A percentile compares a stretch with the other conserved stretches of the same genome.
Evolutionary conservation across 2,113 vertebrate genomes (phyloP).

Genomic region (Vulpes vulpes): DNA sequence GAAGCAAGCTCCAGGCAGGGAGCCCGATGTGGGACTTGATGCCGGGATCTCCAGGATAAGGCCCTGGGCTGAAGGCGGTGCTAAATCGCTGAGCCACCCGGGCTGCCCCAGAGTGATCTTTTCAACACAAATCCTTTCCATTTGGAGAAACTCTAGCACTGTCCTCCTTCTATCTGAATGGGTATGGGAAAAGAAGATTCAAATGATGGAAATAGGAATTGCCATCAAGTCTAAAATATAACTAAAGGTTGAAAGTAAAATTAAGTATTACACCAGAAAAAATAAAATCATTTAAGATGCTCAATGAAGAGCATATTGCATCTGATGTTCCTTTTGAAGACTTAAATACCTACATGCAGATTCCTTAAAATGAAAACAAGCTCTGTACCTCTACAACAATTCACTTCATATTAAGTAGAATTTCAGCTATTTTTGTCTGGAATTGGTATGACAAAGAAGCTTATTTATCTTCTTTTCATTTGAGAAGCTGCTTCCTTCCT

Average conservation of each 20-base stretch:
- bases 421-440: constrained; percentile 65
- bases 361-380: constrained; percentile 56
- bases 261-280: not conserved
- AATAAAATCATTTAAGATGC: not conserved
- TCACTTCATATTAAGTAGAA: constrained; percentile 43
- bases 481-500: constrained; percentile 71
- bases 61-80: too few relatives aligned
- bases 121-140: not conserved
- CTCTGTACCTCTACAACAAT: not conserved
- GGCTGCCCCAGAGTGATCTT: not conserved
- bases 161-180: not conserved
- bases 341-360: not conserved
- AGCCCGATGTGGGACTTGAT: too few relatives aligned
- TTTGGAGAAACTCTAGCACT: not conserved
- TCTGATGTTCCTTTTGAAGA: not conserved
- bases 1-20: too few relatives aligned
- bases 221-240: not conserved
- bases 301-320: not conserved
- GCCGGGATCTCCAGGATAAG: too few relatives aligned
- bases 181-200: not conserved
- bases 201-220: constrained; percentile 15
- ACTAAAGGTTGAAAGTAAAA: not conserved
- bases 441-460: constrained; percentile 48
- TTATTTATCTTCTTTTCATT: constrained; percentile 72
- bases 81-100: too few relatives aligned